Percentiles rank a stretch among this genome's conserved stretches.
These are phyloP conservation scores for Acanthosoma haemorrhoidale DNA, from an alignment of 2,888 invertebrate species.

Conservation along the genomic window DNA sequence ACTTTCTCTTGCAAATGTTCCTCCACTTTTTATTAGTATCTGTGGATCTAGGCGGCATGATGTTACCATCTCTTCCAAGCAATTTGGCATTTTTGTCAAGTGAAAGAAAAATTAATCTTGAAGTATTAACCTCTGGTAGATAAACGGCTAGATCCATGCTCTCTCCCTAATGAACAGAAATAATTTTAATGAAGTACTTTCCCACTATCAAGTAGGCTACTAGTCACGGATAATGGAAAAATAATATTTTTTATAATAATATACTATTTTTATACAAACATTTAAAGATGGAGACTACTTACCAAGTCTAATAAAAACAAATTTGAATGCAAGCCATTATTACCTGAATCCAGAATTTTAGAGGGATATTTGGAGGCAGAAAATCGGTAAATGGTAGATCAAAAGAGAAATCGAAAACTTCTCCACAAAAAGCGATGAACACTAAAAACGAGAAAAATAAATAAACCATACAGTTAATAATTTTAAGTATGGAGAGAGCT, in stretches of 20 bases:
- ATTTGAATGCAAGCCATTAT: too few species aligned
- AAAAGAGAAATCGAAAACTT: conserved; percentile 86
- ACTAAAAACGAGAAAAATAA: conserved; percentile 44
- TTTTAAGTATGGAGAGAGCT: neutral
- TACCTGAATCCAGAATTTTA: conserved; percentile 86
- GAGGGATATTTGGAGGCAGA: conserved; percentile 78
- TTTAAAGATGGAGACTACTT: too few species aligned
- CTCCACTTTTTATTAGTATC: conserved; percentile 66
- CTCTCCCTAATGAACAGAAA: conserved; percentile 60
- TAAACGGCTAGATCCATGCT: conserved; percentile 85
- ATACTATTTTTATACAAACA: too few species aligned
- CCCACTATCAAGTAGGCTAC: too few species aligned
- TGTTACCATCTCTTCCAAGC: conserved; percentile 66
- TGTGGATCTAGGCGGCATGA: conserved; percentile 46
- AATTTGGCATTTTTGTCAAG: conserved; percentile 85
- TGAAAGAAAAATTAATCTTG: conserved; percentile 71
- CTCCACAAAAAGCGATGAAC: conserved; percentile 89
- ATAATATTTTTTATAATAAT: too few species aligned
- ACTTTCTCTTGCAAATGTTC: conserved; percentile 66
- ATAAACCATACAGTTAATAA: neutral
- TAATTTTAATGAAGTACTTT: neutral
- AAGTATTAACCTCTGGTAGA: conserved; percentile 87
- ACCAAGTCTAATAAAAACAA: too few species aligned
- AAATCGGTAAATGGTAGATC: conserved; percentile 92
- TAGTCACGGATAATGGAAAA: too few species aligned